Evolutionary conservation across 2,888 invertebrate genomes (phyloP).

Genomic region (Xanthia togata): DNA sequence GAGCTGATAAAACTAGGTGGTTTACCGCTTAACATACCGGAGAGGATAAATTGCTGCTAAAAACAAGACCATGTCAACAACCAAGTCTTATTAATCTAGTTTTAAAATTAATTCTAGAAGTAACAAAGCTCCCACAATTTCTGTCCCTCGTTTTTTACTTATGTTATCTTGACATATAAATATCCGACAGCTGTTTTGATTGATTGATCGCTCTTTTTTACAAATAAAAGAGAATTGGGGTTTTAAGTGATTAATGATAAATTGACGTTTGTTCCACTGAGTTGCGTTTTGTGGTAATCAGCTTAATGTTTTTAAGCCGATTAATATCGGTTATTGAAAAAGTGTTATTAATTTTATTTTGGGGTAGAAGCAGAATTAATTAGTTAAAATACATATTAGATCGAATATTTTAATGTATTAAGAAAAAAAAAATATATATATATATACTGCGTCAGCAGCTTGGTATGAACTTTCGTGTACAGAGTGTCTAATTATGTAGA

Average conservation of each 20-base stretch:
- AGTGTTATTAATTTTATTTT: neutral
- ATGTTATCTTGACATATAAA: constrained; percentile 32
- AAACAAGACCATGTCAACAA: neutral
- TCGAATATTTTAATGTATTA: neutral
- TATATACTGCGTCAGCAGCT: neutral
- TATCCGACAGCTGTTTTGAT: constrained; percentile 40
- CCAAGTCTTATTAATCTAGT: neutral
- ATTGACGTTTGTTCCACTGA: constrained; percentile 37
- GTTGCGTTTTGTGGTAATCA: constrained; percentile 30
- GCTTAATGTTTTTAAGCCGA: constrained; percentile 41
- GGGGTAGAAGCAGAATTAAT: neutral
- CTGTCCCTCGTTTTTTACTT: neutral
- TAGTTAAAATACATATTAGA: neutral
- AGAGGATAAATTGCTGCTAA: neutral
- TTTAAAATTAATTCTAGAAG: neutral
- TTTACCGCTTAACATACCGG: neutral
- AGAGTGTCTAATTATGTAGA: neutral
- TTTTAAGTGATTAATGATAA: constrained; percentile 53
- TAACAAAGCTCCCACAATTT: neutral
- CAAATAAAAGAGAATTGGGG: constrained; percentile 44
- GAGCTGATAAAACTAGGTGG: neutral
- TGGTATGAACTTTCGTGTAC: neutral
- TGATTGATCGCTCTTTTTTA: constrained; percentile 51
- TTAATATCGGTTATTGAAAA: constrained; percentile 24
- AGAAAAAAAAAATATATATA: neutral